Percentiles rank a stretch among this genome's conserved stretches.
Conservation (phyloP, 2,113 vertebrate genomes). For the Brachypodius melanocephalos region DNA sequence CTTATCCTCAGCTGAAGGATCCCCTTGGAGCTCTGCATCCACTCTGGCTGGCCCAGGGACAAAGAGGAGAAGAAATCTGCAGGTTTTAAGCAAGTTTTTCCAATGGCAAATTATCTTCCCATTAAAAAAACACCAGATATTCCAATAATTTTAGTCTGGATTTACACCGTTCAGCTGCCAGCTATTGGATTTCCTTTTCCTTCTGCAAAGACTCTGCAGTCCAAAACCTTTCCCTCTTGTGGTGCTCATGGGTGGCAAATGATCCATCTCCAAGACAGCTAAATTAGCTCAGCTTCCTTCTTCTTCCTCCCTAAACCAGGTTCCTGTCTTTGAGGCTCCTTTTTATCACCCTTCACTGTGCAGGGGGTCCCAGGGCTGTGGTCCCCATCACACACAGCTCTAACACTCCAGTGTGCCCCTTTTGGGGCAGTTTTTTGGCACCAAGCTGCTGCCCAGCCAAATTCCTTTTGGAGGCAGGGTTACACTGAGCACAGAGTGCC, state of each 20-base stretch:
- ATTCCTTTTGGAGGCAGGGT: neutral
- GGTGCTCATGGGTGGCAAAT: neutral
- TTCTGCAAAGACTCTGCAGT: neutral
- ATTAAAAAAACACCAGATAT: neutral
- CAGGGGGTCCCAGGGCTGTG: neutral
- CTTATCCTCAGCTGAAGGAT: neutral
- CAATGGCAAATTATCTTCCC: neutral
- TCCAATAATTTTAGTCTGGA: neutral
- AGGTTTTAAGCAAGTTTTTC: constrained; percentile 5
- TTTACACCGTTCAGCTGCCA: neutral
- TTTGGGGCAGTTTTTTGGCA: neutral
- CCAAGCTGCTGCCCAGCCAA: neutral
- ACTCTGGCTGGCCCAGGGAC: neutral
- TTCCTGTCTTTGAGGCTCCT: neutral
- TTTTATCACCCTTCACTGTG: neutral
- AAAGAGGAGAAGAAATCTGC: neutral
- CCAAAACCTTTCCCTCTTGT: neutral
- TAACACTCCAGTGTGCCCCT: neutral
- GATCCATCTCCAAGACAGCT: neutral
- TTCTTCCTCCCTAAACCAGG: neutral
- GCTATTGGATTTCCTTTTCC: neutral
- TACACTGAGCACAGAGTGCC: neutral
- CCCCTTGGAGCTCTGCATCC: neutral
- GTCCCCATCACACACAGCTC: neutral
- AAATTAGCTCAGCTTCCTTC: neutral